Conservation (phyloP, 2,888 invertebrate genomes). For the Ceraclea dissimilis region DNA sequence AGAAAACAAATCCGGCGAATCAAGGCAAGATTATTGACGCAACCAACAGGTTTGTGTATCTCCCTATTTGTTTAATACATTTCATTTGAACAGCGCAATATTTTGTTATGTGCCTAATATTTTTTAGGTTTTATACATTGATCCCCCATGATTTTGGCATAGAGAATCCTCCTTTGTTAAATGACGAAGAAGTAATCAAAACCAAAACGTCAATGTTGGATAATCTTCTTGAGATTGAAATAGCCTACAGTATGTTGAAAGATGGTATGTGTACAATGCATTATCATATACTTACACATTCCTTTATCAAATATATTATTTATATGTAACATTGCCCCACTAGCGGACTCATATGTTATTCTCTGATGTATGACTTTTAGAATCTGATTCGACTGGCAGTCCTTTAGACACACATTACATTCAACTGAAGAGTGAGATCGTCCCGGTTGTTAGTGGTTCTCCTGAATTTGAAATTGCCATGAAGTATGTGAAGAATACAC, state of each 20-base stretch:
- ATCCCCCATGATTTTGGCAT: constrained; percentile 94
- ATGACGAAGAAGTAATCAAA: constrained; percentile 64
- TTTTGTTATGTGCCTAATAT: neutral
- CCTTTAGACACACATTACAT: constrained; percentile 82
- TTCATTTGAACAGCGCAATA: neutral
- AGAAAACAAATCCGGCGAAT: constrained; percentile 31
- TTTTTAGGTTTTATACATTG: constrained; percentile 74
- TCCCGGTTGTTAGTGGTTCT: constrained; percentile 54
- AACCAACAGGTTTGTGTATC: constrained; percentile 59
- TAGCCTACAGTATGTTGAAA: constrained; percentile 84
- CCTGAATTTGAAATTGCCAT: constrained; percentile 69
- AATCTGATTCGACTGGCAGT: constrained; percentile 42
- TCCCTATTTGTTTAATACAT: neutral
- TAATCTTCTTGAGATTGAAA: constrained; percentile 87
- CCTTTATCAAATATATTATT: no score
- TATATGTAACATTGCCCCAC: neutral
- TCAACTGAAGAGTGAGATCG: constrained; percentile 76
- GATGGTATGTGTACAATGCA: constrained; percentile 33
- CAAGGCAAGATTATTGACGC: constrained; percentile 65
- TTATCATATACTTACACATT: neutral
- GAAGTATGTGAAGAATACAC: constrained; percentile 83
- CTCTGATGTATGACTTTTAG: constrained; percentile 21
- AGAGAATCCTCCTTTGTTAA: constrained; percentile 71
- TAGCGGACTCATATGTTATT: no score
- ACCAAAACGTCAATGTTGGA: constrained; percentile 77